Percentiles rank a stretch among this genome's conserved stretches.
These are phyloP conservation scores for Ennomos quercinarius DNA, from an alignment of 2,888 invertebrate genomes.

Conservation along the genomic window DNA sequence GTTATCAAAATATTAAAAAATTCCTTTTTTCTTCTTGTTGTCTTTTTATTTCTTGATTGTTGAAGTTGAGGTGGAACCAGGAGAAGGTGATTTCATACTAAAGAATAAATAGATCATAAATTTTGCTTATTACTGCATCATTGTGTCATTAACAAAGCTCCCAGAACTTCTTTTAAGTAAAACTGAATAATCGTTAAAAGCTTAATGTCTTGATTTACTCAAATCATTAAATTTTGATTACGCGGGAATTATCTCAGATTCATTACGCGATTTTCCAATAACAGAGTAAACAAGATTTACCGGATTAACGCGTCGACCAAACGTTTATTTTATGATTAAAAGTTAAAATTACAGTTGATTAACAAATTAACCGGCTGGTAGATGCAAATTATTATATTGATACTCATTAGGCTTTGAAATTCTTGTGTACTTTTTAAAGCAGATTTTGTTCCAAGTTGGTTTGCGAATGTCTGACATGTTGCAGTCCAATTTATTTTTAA, in stretches of 20 bases:
- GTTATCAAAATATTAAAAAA: too few species aligned
- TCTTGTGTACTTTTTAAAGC: neutral
- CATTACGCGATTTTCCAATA: slow-evolving; percentile 24
- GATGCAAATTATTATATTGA: slow-evolving; percentile 2
- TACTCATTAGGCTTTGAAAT: neutral
- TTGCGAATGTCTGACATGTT: too few species aligned
- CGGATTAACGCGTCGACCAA: slow-evolving; percentile 22
- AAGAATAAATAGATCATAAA: neutral
- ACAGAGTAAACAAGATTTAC: slow-evolving; percentile 21
- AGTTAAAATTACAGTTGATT: slow-evolving; percentile 22
- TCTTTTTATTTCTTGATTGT: too few species aligned
- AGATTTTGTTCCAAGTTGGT: neutral
- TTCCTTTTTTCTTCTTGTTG: too few species aligned
- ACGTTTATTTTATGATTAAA: slow-evolving; percentile 23
- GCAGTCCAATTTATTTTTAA: too few species aligned
- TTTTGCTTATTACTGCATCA: too few species aligned
- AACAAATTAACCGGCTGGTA: slow-evolving; percentile 13
- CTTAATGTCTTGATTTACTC: slow-evolving; percentile 2
- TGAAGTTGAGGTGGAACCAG: too few species aligned
- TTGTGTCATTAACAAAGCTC: too few species aligned
- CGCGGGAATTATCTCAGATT: slow-evolving; percentile 12
- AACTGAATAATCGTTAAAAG: neutral
- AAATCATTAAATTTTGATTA: slow-evolving; percentile 20
- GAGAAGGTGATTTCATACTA: neutral
- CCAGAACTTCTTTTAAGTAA: too few species aligned